Evolutionary conservation across 2,113 vertebrate species (phyloP).

Genomic region (Vulpes lagopus): DNA sequence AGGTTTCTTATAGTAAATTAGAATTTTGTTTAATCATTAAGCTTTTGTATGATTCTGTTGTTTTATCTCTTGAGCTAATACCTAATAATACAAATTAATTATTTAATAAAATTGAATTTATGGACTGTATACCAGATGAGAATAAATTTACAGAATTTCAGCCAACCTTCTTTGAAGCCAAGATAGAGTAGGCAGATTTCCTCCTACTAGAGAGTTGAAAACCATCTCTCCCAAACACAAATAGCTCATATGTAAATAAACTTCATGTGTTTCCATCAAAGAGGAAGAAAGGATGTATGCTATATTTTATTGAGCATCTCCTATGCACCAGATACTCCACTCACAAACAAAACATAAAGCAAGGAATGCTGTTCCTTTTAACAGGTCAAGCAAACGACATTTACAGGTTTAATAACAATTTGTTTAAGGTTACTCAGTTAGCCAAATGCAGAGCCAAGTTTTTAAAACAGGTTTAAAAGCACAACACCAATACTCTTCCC

Average conservation of each 20-base stretch:
- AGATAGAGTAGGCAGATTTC: background rate
- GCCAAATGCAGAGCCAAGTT: background rate
- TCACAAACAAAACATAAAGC: background rate
- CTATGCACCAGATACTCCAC: background rate
- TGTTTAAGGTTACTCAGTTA: background rate
- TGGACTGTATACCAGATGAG: background rate
- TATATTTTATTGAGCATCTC: background rate
- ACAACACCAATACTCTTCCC: background rate
- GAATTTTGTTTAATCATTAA: background rate
- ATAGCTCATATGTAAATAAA: background rate
- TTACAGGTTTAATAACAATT: background rate
- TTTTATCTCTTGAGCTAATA: background rate
- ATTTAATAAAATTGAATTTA: background rate
- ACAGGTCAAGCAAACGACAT: background rate
- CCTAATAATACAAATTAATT: background rate
- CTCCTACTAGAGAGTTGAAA: background rate
- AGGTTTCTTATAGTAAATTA: background rate
- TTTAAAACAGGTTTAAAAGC: background rate
- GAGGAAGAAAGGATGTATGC: background rate
- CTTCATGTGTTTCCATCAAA: background rate
- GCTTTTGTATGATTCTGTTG: background rate
- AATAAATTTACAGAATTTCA: background rate
- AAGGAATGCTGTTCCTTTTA: background rate
- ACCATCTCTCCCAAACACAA: background rate
- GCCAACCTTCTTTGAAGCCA: background rate